Evolutionary conservation across 1,140 invertebrate genomes (phyloP), one percentile per base, ranked within the genome.

Genomic region (Cydia splendana): DNA sequence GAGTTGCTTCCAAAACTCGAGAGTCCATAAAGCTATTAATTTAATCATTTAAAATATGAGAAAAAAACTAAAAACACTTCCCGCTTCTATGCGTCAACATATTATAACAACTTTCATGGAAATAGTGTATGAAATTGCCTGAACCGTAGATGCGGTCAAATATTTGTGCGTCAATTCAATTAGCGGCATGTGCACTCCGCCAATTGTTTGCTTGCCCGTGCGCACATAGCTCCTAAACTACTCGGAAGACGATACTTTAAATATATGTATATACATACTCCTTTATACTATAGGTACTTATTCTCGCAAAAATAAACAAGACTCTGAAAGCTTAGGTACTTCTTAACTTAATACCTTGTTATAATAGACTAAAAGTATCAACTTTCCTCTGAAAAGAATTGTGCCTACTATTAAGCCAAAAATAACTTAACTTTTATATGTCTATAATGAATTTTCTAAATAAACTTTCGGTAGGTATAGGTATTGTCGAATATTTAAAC

Each of bases 151-250:
- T 15, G 67, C 34, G 30, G 71, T 79, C 81, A 81, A 84, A 84
- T 82, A 80, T 84, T 85, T 84, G 78, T 75, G 75, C 78, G 77
- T 75, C 82, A 80, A 84, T 84, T 81, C 84, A 84, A 85, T 84
- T 83, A 85, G 79, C 76, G 77, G 75, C 20, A 62, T 62, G 57
- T 71, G 67, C 67, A 71, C 67, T 71, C 34, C 67, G 38, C 34
- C 30, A 12, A 71, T 71, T 71, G 67, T 71, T 71, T 71, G 67
- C 30, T 0, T 45, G 30, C n/a, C 9, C 13, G 1, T 67, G 30
- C 65, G 65, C 65, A 24, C 57, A 24, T n/a, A 62, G 7, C 20
- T 24, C 9, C 57, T 12, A 62, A 62, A n/a, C n/a, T 62, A 62
- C 20, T 18, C 57, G 2, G 9, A 62, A 62, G 57, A 62, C 57